These are phyloP conservation scores for Ophraella communa DNA, from an alignment of 2,888 invertebrate species.

Conservation along the genomic window DNA sequence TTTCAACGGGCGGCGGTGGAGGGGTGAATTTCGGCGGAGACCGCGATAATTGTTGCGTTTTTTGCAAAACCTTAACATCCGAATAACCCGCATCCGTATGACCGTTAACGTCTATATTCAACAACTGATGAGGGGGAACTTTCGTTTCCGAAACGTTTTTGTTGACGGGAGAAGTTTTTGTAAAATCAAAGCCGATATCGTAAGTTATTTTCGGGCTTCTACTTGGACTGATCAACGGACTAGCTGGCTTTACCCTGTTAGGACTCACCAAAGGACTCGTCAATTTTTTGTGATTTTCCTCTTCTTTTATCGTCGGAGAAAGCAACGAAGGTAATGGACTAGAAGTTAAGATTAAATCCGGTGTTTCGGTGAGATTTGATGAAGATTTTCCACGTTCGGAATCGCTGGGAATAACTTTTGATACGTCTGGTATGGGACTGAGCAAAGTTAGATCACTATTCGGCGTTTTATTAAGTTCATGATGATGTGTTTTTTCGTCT, in stretches of 20 bases:
- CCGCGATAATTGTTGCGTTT: constrained; percentile 18
- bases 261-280: constrained; percentile 33
- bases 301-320: constrained; percentile 45
- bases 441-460: constrained; percentile 42
- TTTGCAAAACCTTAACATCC: constrained; percentile 17
- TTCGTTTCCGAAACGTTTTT: constrained; percentile 39
- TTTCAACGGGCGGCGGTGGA: constrained; percentile 37
- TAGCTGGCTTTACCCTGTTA: constrained; percentile 23
- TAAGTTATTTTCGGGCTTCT: constrained; percentile 15
- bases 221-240: constrained; percentile 33
- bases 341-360: constrained; percentile 61
- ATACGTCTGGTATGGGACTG: constrained; percentile 57
- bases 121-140: constrained; percentile 43
- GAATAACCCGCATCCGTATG: constrained; percentile 37
- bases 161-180: constrained; percentile 42
- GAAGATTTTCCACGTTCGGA: constrained; percentile 34
- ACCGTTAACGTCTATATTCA: constrained; percentile 47
- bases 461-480: constrained; percentile 38
- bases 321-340: constrained; percentile 46
- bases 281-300: constrained; percentile 36
- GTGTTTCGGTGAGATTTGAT: constrained; percentile 56
- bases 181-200: background rate
- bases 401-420: constrained; percentile 43
- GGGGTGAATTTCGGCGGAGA: constrained; percentile 45
- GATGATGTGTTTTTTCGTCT: constrained; percentile 15